Evolutionary conservation across 2,888 invertebrate species (phyloP), one percentile per base, ranked within the genome.

Genomic region (Prionchulus punctatus): DNA sequence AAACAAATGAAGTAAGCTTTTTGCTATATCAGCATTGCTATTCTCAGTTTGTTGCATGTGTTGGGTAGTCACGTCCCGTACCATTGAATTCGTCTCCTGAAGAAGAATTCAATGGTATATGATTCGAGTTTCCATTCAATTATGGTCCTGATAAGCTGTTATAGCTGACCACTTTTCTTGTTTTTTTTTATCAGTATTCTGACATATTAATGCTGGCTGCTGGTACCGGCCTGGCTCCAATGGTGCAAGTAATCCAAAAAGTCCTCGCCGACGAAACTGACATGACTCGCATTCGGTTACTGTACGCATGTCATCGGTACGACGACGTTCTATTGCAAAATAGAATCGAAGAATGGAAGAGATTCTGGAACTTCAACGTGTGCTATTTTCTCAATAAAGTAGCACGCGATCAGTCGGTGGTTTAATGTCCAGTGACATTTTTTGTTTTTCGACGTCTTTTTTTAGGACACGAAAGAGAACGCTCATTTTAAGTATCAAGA

Each of bases 321-420:
- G 67, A 78, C 4, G 77, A 78, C 59, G 77, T 84, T 60, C 73
- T 81, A 57, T 76, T 85, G 56, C 77, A 82, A 59, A 71, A 79
- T 7, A 76, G 80, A 59, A 67, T 86, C 18, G 77, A 79, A 62
- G 70, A 75, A 12, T 80, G 79, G 62, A 73, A 74, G 30, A 72
- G 75, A 28, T 81, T 76, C 70, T 86, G 86, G 85, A 86, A 86
- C 73, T 86, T 85, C 68, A 73, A 72, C n/a, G 80, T 80, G 61
- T 73, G 75, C 45, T 73, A 83, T 60, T 82, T 78, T 72, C 62
- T 84, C 51, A 74, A 77, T 1, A 71, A 73, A 62, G 71, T n/a
- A n/a, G n/a, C n/a, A n/a, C n/a, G n/a, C n/a, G n/a, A n/a, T n/a
- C n/a, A n/a, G n/a, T n/a, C n/a, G n/a, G n/a, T n/a, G n/a, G n/a